Conservation (phyloP, 1,140 invertebrate species). For the Drosophila nannoptera region DNA sequence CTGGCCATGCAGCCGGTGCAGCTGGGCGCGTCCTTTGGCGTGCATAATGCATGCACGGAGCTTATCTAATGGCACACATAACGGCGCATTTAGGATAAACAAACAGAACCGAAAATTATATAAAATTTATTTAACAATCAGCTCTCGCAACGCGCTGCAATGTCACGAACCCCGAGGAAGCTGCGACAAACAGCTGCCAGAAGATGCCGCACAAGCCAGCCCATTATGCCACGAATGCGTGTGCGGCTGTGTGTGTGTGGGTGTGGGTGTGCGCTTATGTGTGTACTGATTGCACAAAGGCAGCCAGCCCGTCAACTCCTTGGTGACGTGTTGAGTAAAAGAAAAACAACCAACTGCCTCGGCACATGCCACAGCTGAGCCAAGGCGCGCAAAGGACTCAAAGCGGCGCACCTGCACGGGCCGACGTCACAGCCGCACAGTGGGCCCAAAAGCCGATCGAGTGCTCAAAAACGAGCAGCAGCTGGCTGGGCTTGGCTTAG, state of each 20-base stretch:
- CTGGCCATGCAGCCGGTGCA: slow-evolving; percentile 8
- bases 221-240: background rate
- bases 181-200: slow-evolving; percentile 9
- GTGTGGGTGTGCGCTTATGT: slow-evolving; percentile 12
- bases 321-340: slow-evolving; percentile 71
- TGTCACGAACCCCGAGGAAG: slow-evolving; percentile 43
- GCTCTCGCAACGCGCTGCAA: slow-evolving; percentile 31
- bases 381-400: slow-evolving; percentile 16
- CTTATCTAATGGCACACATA: slow-evolving; percentile 24
- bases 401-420: slow-evolving; percentile 45
- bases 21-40: too few species aligned
- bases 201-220: slow-evolving; percentile 13
- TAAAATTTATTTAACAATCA: slow-evolving; percentile 47
- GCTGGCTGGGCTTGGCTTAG: too few species aligned
- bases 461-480: slow-evolving; percentile 1
- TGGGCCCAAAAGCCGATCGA: background rate
- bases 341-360: slow-evolving; percentile 53
- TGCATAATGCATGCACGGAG: background rate
- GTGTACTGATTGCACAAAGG: slow-evolving; percentile 69
- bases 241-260: background rate
- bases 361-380: slow-evolving; percentile 18
- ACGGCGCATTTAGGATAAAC: slow-evolving; percentile 25
- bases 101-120: slow-evolving; percentile 43
- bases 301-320: slow-evolving; percentile 65
- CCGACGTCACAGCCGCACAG: slow-evolving; percentile 23